Conservation (phyloP, 30 jellyfish, hydroid and myxozoan genomes). For the Pseudorhiza aurosa region DNA sequence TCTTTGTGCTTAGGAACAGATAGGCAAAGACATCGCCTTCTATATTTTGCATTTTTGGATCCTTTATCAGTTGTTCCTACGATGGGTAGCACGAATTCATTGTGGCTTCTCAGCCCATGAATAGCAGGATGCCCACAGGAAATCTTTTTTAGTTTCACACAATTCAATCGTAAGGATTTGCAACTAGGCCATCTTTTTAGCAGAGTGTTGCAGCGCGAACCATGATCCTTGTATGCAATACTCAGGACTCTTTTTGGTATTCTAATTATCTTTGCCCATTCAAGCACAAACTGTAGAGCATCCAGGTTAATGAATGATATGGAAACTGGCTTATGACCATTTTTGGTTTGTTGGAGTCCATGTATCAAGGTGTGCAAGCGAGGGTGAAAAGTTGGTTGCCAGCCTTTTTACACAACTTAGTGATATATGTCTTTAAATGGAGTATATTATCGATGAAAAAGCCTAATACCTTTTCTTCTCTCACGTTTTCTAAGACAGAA, state of each 20-base stretch:
- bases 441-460: conserved; percentile 34
- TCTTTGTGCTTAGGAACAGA: conserved; percentile 36
- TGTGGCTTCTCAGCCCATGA: not conserved
- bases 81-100: conserved; percentile 9
- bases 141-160: conserved; percentile 27
- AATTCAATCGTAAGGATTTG: conserved; percentile 17
- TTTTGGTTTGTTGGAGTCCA: conserved; percentile 13
- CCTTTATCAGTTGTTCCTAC: conserved; percentile 12
- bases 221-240: not conserved
- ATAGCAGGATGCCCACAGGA: not conserved
- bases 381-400: conserved; percentile 48
- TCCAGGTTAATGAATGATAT: conserved; percentile 38
- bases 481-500: not conserved
- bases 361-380: conserved; percentile 21
- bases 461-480: conserved; percentile 43
- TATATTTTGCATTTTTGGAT: not conserved
- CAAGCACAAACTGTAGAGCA: conserved; percentile 16
- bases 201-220: not conserved
- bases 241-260: conserved; percentile 25
- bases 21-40: conserved; percentile 33
- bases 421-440: not conserved
- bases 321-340: conserved; percentile 31
- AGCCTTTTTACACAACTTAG: conserved; percentile 45
- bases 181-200: not conserved
- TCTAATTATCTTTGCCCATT: not conserved